Evolutionary conservation across 2,888 invertebrate species (phyloP).

Genomic region (Capitulum mitella): DNA sequence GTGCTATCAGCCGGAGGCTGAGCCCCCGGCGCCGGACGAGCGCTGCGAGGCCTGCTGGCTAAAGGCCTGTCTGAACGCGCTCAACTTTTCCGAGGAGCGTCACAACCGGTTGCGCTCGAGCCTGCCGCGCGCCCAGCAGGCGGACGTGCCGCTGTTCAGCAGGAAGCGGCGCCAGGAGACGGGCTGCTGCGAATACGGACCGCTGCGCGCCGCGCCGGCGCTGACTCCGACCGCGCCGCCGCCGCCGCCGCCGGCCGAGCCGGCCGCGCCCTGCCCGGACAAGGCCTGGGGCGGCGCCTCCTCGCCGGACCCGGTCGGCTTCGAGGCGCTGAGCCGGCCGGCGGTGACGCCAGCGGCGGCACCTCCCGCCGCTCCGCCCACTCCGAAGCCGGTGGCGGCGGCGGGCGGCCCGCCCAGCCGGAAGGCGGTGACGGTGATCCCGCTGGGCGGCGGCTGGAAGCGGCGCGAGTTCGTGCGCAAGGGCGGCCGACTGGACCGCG

Average conservation of each 20-base stretch:
- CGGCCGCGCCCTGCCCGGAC: background rate
- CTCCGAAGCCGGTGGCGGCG: background rate
- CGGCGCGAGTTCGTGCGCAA: slow-evolving; percentile 14
- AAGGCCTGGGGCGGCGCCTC: slow-evolving; percentile 1
- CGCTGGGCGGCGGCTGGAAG: slow-evolving; percentile 22
- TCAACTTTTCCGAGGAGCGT: slow-evolving; percentile 64
- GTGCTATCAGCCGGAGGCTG: background rate
- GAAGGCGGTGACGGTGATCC: background rate
- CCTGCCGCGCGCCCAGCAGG: slow-evolving; percentile 59
- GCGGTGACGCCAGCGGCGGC: too few species aligned
- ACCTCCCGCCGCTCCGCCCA: too few species aligned
- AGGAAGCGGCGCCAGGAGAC: slow-evolving; percentile 7
- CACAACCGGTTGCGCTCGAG: slow-evolving; percentile 60
- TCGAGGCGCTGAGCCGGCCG: background rate
- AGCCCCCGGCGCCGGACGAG: background rate
- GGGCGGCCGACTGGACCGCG: slow-evolving; percentile 4
- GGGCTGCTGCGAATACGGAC: slow-evolving; percentile 7
- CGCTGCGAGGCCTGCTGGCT: slow-evolving; percentile 81
- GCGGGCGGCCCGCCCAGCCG: background rate
- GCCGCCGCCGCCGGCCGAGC: background rate
- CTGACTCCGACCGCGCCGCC: background rate
- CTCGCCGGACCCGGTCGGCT: background rate
- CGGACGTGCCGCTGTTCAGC: slow-evolving; percentile 25
- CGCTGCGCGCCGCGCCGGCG: background rate
- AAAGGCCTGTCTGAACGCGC: slow-evolving; percentile 70